Base-by-base conservation (phyloP, 2,797 vertebrate genomes). In the Xenopus petersii region DNA sequence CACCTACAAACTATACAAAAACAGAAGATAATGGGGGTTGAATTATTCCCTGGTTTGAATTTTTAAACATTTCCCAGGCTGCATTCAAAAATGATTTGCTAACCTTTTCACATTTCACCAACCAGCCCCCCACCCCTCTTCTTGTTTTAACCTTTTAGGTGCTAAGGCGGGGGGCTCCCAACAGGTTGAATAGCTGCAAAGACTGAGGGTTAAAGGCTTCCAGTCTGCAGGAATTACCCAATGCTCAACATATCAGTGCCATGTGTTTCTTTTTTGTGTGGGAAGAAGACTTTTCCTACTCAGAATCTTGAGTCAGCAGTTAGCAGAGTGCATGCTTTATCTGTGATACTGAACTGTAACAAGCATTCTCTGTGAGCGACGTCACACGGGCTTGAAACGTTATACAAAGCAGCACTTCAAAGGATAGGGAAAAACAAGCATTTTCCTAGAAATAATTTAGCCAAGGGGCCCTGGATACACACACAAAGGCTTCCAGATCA, bases 391-490 rank as follows among this genome's bases (percentile, higher is more conserved):
- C 74, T 75, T 61, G 64, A 72, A 73, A 68, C 71, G 30, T 15
- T 70, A 64, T 64, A 78, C 70, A 78, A 78, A 78, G 75, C 65
- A 58, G 42, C 75, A 78, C 75, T 78, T 78, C 75, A 78, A 78
- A 78, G 75, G 75, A 21, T 64, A 64, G 70, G 1, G 15, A 70
- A 78, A 77, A 73, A 78, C 65, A 78, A 78, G 71, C 66, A 55
- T 65, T 78, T 78, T 78, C 75, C 75, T 78, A 78, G 75, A 78
- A 78, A 78, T 73, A 66, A 78, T 69, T 78, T 78, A 78, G 71
- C 75, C 17, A 48, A 59, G 75, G 61, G 71, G 71, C 70, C 71
- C 75, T 64, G 70, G 58, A 73, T 73, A 58, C 63, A 36, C 75
- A 61, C 54, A 54, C 70, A 71, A 2, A 51, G 4, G 36, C 36